Base-by-base conservation (phyloP, 2,113 vertebrate species). In the Dunckerocampus dactyliophorus region DNA sequence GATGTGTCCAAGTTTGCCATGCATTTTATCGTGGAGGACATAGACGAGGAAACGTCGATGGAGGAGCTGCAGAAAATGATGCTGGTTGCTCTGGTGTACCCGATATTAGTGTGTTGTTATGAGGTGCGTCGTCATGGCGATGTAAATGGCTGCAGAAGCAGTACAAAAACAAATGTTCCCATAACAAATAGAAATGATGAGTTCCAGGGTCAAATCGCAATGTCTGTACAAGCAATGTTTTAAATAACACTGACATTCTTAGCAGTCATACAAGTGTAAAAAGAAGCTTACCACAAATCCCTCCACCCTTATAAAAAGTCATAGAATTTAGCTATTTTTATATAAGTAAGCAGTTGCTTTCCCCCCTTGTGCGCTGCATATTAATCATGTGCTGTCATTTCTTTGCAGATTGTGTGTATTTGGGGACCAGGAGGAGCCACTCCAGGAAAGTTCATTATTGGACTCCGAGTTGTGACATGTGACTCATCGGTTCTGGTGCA, bases 11-110 rank as follows among this genome's bases (percentile, higher is more conserved):
- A 98, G 87, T 98, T 99, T 76, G 96, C 95, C 67, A 94, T 99
- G 94, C 96, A 99, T 90, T 98, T 98, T 75, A 96, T 99, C 70
- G 95, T 98, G 89, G 97, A 99, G 85, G 96, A 99, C 87, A 98
- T 99, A 63, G 95, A 98, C 75, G 96, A 98, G 83, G 96, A 99
- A 65, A 98, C 96, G 0, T 98, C 97, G 2, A 96, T 99, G 94
- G 97, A 99, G 88, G 97, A 99, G 56, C 81, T 99, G 63, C 97
- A 98, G 90, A 98, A 97, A 86, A 98, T 99, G 95, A 96, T 99
- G 95, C 73, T 96, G 34, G 95, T 99, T 65, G 97, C 96, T 20
- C 93, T 99, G 62, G 92, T 98, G 75, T 99, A 99, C 85, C 91
- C 96, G 81, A 82, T 99, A 61, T 81, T 99, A 73, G 97, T 99